Percentiles rank a stretch among this genome's conserved stretches.
These are phyloP conservation scores for Caradrina clavipalpis DNA, from an alignment of 2,888 invertebrate species.

Conservation along the genomic window DNA sequence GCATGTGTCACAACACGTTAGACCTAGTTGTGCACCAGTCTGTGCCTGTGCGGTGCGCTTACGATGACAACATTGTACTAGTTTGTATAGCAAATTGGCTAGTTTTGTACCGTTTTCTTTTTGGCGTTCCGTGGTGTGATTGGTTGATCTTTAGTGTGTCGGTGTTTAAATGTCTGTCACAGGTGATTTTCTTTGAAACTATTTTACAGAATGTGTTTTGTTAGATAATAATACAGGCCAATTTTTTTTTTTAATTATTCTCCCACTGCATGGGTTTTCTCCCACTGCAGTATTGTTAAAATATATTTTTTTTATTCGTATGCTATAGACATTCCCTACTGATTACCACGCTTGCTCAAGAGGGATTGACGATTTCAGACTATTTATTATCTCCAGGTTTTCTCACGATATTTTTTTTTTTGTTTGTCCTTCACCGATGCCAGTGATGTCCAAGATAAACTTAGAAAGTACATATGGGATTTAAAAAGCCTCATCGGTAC, in stretches of 20 bases:
- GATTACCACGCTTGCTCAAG: too few species aligned
- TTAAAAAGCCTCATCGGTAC: too few species aligned
- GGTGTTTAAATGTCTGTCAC: not conserved
- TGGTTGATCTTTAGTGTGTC: not conserved
- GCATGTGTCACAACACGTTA: conserved; percentile 59
- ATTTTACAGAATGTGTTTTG: not conserved
- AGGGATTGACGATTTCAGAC: too few species aligned
- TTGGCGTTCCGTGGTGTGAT: conserved; percentile 4
- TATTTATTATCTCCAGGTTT: not conserved
- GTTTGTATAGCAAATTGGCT: conserved; percentile 34
- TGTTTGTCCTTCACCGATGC: not conserved
- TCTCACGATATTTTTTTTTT: not conserved
- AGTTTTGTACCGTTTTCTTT: conserved; percentile 31
- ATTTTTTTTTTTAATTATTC: too few species aligned
- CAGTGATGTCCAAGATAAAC: not conserved
- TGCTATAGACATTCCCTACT: too few species aligned
- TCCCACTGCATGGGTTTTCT: too few species aligned
- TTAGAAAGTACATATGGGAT: too few species aligned
- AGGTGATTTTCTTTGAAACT: not conserved
- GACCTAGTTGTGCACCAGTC: conserved; percentile 53
- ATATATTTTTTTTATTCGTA: too few species aligned
- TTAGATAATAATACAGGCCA: too few species aligned
- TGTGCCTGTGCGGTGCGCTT: conserved; percentile 30
- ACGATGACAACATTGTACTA: conserved; percentile 38
- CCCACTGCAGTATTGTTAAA: too few species aligned